Conservation (phyloP, 1,140 invertebrate species). For the Drosophila bocqueti region DNA sequence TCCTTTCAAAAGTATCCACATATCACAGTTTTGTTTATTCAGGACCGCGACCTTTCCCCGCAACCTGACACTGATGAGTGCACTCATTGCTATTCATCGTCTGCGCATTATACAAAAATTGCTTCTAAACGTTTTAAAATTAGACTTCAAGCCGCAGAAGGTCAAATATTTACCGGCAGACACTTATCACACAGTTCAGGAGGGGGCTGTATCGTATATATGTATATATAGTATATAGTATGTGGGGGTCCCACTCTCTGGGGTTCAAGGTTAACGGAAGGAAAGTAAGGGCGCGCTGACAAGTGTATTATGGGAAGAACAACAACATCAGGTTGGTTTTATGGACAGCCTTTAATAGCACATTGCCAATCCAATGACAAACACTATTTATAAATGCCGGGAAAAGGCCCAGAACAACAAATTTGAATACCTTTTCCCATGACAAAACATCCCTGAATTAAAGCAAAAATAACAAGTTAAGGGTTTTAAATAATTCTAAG, state of each 20-base stretch:
- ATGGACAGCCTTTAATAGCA: constrained; percentile 8
- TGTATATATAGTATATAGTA: background rate
- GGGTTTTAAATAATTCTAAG: too few species aligned
- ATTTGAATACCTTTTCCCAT: background rate
- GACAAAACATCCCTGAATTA: too few species aligned
- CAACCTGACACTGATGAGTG: constrained; percentile 27
- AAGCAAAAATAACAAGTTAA: too few species aligned
- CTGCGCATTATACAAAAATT: constrained; percentile 28
- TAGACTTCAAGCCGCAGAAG: constrained; percentile 32
- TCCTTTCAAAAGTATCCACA: background rate
- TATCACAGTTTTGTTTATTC: background rate
- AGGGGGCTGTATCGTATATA: background rate
- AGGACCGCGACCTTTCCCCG: constrained; percentile 4
- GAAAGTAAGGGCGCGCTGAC: constrained; percentile 16
- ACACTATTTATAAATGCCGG: constrained; percentile 30
- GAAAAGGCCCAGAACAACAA: too few species aligned
- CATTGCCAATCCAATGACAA: constrained; percentile 41
- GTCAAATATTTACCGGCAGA: constrained; percentile 23
- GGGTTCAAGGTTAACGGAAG: constrained; percentile 25
- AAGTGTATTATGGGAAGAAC: constrained; percentile 70
- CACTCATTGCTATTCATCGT: constrained; percentile 25
- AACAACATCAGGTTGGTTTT: background rate
- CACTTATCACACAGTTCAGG: background rate
- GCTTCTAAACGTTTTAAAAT: constrained; percentile 42
- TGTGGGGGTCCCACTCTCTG: background rate